phyloP scores from a whole-genome alignment of 1,140 invertebrate species.

The Eupeodes corollae region DNA sequence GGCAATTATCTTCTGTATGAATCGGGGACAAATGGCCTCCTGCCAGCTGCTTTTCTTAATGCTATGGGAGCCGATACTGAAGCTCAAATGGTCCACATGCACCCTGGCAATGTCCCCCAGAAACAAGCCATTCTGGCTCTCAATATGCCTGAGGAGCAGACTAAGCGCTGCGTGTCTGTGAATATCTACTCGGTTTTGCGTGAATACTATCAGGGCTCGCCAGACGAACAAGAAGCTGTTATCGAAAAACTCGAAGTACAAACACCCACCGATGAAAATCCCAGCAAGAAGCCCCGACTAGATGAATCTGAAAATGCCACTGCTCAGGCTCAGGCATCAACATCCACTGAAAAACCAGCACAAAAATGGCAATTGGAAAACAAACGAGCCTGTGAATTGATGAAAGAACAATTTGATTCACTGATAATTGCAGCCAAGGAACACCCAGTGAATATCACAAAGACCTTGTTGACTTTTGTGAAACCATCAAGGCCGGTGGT shows the following conservation, averaged over 20 bases:
- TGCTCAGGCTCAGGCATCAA: neutral
- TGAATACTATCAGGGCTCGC: conserved; percentile 40
- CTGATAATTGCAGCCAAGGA: conserved; percentile 71
- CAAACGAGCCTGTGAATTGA: conserved; percentile 44
- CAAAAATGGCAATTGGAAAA: conserved; percentile 56
- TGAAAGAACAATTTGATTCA: conserved; percentile 58
- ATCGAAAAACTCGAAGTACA: neutral
- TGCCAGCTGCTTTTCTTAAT: conserved; percentile 70
- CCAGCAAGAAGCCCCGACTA: conserved; percentile 34
- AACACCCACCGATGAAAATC: conserved; percentile 13
- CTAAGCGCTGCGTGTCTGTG: conserved; percentile 51
- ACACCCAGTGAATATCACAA: conserved; percentile 68
- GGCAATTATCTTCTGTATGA: conserved; percentile 79
- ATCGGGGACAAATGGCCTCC: conserved; percentile 68
- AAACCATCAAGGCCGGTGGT: conserved; percentile 71
- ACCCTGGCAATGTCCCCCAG: conserved; percentile 65
- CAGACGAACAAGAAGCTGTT: conserved; percentile 9
- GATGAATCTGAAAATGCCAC: conserved; percentile 18
- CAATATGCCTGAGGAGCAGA: conserved; percentile 58
- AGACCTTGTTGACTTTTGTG: conserved; percentile 61
- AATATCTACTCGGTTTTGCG: conserved; percentile 63
- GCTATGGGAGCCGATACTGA: conserved; percentile 50
- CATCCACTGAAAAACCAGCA: neutral
- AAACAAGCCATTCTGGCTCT: conserved; percentile 65
- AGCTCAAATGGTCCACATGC: conserved; percentile 61